Evolutionary conservation across 2,797 vertebrate genomes (phyloP).

Genomic region (Ceryle rudis): DNA sequence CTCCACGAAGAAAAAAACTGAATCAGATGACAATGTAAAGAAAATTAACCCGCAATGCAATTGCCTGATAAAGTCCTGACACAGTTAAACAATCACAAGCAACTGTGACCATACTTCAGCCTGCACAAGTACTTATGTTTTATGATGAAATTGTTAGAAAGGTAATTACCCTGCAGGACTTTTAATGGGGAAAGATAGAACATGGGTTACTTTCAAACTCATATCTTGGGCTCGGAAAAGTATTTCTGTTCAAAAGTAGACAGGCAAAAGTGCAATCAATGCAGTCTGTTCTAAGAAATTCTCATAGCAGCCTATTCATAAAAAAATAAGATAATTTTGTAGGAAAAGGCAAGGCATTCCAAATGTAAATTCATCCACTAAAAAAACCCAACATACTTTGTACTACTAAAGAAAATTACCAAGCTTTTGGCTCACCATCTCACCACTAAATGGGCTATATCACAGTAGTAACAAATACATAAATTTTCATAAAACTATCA

Average conservation of each 20-base stretch:
- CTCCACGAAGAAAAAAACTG: background rate
- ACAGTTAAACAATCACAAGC: background rate
- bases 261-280: background rate
- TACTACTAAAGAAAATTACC: background rate
- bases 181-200: background rate
- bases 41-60: background rate
- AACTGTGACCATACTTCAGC: background rate
- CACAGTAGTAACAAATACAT: background rate
- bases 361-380: background rate
- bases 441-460: background rate
- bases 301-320: background rate
- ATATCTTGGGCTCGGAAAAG: background rate
- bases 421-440: background rate
- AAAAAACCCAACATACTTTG: background rate
- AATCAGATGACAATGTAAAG: background rate
- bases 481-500: background rate
- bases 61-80: background rate
- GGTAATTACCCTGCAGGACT: accelerated
- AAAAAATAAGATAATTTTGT: background rate
- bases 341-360: background rate
- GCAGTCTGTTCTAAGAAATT: background rate
- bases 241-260: background rate
- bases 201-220: background rate
- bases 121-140: background rate
- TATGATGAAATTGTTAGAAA: background rate